Conservation (phyloP, 2,113 vertebrate species). For the Cryptotis parvus region DNA sequence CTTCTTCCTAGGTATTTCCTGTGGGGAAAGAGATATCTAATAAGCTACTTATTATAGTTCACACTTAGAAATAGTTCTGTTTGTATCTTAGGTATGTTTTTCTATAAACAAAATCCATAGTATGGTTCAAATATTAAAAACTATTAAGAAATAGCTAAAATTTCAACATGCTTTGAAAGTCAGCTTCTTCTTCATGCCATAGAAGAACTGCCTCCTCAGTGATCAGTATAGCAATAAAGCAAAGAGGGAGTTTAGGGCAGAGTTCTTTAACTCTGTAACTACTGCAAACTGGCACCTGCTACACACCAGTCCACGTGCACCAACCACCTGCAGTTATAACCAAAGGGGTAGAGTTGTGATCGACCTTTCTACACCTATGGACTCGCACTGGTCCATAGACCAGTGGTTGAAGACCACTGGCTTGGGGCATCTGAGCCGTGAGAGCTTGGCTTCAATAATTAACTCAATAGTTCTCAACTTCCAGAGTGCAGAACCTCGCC, state of each 20-base stretch:
- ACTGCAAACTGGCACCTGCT: too few relatives aligned
- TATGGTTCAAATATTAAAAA: slow-evolving; percentile 39
- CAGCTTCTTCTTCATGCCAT: not conserved
- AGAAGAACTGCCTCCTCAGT: not conserved
- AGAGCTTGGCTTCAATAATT: not conserved
- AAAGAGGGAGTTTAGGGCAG: not conserved
- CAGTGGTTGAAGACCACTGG: too few relatives aligned
- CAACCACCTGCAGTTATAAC: too few relatives aligned
- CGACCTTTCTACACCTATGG: too few relatives aligned
- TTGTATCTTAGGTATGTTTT: not conserved
- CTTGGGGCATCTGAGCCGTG: not conserved
- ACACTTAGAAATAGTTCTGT: slow-evolving; percentile 45
- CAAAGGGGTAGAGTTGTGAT: too few relatives aligned
- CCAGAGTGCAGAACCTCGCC: too few relatives aligned
- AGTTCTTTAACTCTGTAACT: too few relatives aligned
- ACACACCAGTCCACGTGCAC: too few relatives aligned
- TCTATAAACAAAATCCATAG: slow-evolving; percentile 8
- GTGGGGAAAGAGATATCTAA: slow-evolving; percentile 2
- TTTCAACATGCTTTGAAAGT: slow-evolving; percentile 36
- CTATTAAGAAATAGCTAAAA: slow-evolving; percentile 18
- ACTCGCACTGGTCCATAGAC: too few relatives aligned
- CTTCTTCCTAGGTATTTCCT: slow-evolving; percentile 18
- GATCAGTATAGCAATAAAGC: not conserved
- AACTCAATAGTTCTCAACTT: too few relatives aligned
- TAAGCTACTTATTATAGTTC: not conserved